Evolutionary conservation across 2,888 invertebrate species (phyloP).

Genomic region (Phalera bucephala): DNA sequence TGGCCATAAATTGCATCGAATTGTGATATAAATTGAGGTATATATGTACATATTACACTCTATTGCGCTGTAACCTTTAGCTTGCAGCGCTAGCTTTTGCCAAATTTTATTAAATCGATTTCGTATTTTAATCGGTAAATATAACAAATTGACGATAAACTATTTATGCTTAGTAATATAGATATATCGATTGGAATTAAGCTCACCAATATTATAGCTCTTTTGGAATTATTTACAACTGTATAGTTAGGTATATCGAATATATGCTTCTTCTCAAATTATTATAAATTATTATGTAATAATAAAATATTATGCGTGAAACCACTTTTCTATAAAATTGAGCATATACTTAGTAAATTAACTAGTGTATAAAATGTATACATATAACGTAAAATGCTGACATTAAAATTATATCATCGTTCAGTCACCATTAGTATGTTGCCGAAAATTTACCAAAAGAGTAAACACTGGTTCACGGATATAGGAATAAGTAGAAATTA

Average conservation of each 20-base stretch:
- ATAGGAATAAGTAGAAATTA: conserved; percentile 15
- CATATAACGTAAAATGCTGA: conserved; percentile 38
- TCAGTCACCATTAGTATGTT: conserved; percentile 35
- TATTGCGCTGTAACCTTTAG: too few species aligned
- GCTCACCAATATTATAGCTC: conserved; percentile 13
- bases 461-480: conserved; percentile 23
- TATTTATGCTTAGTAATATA: background rate
- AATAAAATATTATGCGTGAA: conserved; percentile 28
- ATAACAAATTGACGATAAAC: too few species aligned
- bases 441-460: conserved; percentile 17
- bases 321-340: conserved; percentile 40
- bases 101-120: too few species aligned
- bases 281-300: conserved; percentile 19
- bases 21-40: too few species aligned
- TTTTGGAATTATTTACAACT: conserved; percentile 10
- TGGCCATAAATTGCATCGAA: too few species aligned
- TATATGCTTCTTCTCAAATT: conserved; percentile 22
- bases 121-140: too few species aligned
- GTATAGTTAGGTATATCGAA: conserved; percentile 25
- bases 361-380: conserved; percentile 46
- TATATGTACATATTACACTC: too few species aligned
- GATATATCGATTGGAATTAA: conserved; percentile 4
- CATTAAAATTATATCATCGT: conserved; percentile 32
- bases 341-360: conserved; percentile 48
- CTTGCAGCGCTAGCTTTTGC: too few species aligned